phyloP scores from a whole-genome alignment of 2,888 invertebrate genomes.

The Tachina grossa region DNA sequence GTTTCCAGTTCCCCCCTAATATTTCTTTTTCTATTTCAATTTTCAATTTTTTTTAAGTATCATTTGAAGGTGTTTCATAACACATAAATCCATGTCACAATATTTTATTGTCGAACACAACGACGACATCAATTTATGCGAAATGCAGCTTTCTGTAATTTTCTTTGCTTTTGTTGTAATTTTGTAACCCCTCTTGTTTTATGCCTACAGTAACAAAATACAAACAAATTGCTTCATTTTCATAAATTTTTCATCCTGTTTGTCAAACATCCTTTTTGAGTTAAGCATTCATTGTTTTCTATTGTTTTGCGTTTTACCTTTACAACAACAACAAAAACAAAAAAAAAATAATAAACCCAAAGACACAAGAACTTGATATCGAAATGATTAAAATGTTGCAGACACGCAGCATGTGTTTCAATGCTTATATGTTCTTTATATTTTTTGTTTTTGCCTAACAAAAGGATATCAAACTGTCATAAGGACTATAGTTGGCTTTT shows the following conservation, averaged over 20 bases:
- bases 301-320: constrained; percentile 28
- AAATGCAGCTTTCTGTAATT: neutral
- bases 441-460: constrained; percentile 1
- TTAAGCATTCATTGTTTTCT: constrained; percentile 22
- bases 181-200: constrained; percentile 19
- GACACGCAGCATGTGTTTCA: constrained; percentile 60
- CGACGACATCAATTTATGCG: constrained; percentile 14
- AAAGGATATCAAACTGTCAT: constrained; percentile 22
- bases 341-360: neutral
- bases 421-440: neutral
- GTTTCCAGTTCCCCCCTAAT: neutral
- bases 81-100: constrained; percentile 64
- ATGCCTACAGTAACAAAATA: neutral
- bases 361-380: constrained; percentile 35
- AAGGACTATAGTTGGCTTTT: neutral
- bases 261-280: constrained; percentile 54
- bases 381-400: constrained; percentile 68
- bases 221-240: constrained; percentile 51
- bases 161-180: neutral
- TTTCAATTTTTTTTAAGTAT: constrained; percentile 21
- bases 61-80: constrained; percentile 50
- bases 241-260: constrained; percentile 43
- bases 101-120: constrained; percentile 47
- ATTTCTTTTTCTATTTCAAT: neutral
- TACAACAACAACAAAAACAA: neutral